Evolutionary conservation across 1,140 invertebrate genomes (phyloP).

Genomic region (Hycleus phaleratus): DNA sequence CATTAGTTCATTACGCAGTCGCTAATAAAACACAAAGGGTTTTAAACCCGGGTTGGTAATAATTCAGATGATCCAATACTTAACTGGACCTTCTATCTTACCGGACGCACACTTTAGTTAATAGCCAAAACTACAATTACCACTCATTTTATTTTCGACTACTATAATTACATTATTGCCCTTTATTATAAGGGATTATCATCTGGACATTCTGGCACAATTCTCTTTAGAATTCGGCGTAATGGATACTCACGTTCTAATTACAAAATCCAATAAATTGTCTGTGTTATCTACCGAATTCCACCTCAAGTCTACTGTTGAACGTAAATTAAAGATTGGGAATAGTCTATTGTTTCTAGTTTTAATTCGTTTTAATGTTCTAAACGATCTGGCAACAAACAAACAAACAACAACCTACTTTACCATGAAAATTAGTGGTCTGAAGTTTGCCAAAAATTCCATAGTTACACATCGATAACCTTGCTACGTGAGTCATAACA

Average conservation of each 20-base stretch:
- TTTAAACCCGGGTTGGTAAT: neutral
- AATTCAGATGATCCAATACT: constrained; percentile 23
- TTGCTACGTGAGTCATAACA: no score
- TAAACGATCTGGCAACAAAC: no score
- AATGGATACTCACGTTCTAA: constrained; percentile 11
- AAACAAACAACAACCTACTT: no score
- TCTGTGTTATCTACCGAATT: constrained; percentile 1
- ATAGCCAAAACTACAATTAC: constrained; percentile 13
- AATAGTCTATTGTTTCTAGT: no score
- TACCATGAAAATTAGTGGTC: no score
- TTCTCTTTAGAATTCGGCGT: constrained; percentile 5
- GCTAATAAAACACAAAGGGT: neutral
- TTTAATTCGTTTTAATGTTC: no score
- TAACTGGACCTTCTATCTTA: constrained; percentile 21
- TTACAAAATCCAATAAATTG: constrained; percentile 8
- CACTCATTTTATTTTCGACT: constrained; percentile 17
- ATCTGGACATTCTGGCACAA: constrained; percentile 4
- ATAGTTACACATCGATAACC: no score
- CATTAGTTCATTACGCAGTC: constrained; percentile 28
- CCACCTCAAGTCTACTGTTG: no score
- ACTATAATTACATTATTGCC: constrained; percentile 14
- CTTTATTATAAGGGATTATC: constrained; percentile 16
- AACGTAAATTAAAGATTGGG: no score
- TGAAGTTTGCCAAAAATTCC: no score
- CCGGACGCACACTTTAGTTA: constrained; percentile 11